Percentiles rank a stretch among this genome's conserved stretches.
These are phyloP conservation scores for Echeneis naucrates DNA, from an alignment of 2,797 vertebrate genomes.

Conservation along the genomic window DNA sequence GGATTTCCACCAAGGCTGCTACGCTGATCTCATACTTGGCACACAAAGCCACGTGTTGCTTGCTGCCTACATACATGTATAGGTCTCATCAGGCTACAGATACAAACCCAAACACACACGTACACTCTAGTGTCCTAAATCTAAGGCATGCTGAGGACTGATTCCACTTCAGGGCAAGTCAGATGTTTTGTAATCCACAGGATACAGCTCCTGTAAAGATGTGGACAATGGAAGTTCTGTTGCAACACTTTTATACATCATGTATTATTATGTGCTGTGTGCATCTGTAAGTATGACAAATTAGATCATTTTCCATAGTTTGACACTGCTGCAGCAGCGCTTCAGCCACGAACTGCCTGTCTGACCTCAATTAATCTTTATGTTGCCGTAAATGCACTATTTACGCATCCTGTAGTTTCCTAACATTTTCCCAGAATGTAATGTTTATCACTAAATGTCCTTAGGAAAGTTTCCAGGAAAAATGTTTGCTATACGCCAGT, in stretches of 20 bases:
- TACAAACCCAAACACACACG: background rate
- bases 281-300: background rate
- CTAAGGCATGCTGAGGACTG: background rate
- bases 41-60: constrained; percentile 22
- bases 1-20: constrained; percentile 17
- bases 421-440: background rate
- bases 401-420: background rate
- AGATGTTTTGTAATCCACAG: constrained; percentile 18
- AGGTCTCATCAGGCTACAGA: background rate
- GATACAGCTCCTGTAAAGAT: background rate
- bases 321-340: background rate
- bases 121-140: background rate
- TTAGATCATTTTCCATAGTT: background rate
- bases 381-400: background rate
- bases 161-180: background rate
- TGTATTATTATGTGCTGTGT: background rate
- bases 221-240: background rate
- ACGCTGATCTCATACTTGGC: background rate
- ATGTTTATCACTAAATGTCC: background rate
- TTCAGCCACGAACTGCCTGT: background rate
- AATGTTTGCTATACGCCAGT: background rate
- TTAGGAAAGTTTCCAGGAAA: background rate
- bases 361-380: background rate
- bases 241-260: background rate
- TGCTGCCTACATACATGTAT: background rate